Evolutionary conservation across 2,113 vertebrate species (phyloP).

Genomic region (Chelonoidis abingdonii): DNA sequence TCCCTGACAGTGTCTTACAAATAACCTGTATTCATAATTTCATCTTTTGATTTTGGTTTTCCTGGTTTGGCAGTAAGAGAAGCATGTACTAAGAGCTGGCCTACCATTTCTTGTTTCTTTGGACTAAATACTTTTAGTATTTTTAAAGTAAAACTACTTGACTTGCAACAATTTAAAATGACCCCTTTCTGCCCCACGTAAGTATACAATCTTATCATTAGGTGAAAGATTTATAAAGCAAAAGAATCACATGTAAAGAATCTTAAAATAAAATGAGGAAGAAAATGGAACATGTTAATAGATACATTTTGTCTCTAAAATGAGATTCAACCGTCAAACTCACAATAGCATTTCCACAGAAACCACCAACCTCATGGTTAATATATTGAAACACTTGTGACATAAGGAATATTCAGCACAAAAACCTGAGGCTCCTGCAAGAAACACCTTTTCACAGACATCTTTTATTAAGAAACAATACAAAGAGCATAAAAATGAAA

Average conservation of each 20-base stretch:
- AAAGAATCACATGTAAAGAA: neutral
- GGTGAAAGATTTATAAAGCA: too few relatives aligned
- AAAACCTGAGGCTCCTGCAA: neutral
- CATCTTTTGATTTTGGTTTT: neutral
- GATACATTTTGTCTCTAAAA: neutral
- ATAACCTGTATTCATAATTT: neutral
- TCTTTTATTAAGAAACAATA: constrained; percentile 57
- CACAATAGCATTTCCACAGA: neutral
- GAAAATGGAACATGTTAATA: neutral
- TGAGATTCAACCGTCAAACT: neutral
- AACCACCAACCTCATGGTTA: neutral
- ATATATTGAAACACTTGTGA: constrained; percentile 14
- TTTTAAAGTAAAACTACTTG: neutral
- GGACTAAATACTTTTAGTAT: neutral
- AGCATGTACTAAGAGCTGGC: neutral
- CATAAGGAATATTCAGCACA: neutral
- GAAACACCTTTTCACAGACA: constrained; percentile 21
- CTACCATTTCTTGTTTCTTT: neutral
- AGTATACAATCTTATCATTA: neutral
- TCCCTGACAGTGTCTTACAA: neutral
- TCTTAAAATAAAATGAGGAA: neutral
- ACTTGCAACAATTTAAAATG: neutral
- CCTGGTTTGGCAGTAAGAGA: neutral
- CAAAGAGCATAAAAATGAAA: constrained; percentile 21
- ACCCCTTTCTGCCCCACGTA: neutral